Conservation (phyloP, 2,888 invertebrate genomes). For the Gastracanthus pulcherrimus region DNA sequence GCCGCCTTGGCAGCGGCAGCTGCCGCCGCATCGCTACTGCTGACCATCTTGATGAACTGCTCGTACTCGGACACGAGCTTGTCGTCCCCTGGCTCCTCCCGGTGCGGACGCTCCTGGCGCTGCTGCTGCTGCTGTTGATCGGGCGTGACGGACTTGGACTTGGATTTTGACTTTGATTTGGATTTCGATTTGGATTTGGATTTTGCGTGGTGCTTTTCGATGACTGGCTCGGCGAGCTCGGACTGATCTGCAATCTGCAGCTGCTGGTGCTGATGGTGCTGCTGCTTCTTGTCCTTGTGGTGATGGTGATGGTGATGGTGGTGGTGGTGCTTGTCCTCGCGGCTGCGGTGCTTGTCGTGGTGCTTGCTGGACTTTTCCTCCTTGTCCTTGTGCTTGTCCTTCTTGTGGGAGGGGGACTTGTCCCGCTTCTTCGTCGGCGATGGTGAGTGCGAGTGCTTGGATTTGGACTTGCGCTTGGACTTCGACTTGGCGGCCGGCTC, state of each 20-base stretch:
- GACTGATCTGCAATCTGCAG: neutral
- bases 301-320: constrained; percentile 46
- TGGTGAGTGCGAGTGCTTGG: constrained; percentile 27
- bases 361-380: constrained; percentile 43
- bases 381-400: constrained; percentile 50
- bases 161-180: too few relatives aligned
- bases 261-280: constrained; percentile 39
- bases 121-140: constrained; percentile 12
- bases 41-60: constrained; percentile 80
- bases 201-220: neutral
- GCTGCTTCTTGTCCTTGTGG: constrained; percentile 41
- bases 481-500: constrained; percentile 37
- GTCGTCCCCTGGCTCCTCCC: constrained; percentile 66
- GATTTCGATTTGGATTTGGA: too few relatives aligned
- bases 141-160: constrained; percentile 46
- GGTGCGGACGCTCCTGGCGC: too few relatives aligned
- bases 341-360: constrained; percentile 44
- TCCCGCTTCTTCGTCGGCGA: constrained; percentile 49
- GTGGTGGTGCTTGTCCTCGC: constrained; percentile 47
- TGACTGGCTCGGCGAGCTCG: neutral
- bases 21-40: constrained; percentile 22
- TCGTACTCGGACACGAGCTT: constrained; percentile 80
- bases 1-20: neutral
- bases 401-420: constrained; percentile 47
- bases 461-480: constrained; percentile 36